These are phyloP conservation scores for Labeo rohita DNA, from an alignment of 2,113 vertebrate genomes.

Conservation along the genomic window DNA sequence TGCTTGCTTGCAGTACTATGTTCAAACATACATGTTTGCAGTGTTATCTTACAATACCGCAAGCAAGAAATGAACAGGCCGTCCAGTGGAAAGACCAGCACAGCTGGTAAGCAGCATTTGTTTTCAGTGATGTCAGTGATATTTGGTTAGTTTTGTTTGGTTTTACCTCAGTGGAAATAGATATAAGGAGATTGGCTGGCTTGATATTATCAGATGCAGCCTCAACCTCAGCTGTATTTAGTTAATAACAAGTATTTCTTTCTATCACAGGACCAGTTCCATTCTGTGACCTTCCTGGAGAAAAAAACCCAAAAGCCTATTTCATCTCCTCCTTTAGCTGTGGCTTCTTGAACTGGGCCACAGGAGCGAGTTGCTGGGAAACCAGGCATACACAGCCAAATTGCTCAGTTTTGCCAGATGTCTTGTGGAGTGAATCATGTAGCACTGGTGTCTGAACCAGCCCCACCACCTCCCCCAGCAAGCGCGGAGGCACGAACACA, in stretches of 20 bases:
- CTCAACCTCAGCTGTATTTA: slow-evolving; percentile 1
- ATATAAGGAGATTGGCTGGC: background rate
- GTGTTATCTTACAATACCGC: background rate
- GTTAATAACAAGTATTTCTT: background rate
- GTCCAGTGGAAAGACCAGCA: background rate
- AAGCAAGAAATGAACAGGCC: background rate
- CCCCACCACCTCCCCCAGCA: background rate
- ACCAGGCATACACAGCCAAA: slow-evolving; percentile 52
- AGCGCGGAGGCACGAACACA: background rate
- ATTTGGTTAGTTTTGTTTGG: background rate
- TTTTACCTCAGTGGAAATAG: background rate
- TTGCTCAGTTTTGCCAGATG: slow-evolving; percentile 56
- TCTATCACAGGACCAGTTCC: slow-evolving; percentile 20
- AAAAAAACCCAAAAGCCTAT: slow-evolving; percentile 21
- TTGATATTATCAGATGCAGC: background rate
- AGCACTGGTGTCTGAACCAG: slow-evolving; percentile 50
- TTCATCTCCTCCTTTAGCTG: slow-evolving; percentile 38
- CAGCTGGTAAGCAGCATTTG: background rate
- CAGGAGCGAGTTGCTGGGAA: slow-evolving; percentile 49
- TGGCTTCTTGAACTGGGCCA: slow-evolving; percentile 24
- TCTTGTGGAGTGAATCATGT: slow-evolving; percentile 54
- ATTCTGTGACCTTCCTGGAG: slow-evolving; percentile 33
- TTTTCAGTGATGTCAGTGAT: background rate
- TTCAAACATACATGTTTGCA: background rate
- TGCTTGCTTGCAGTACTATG: background rate